These are phyloP conservation scores for Mustelus asterias DNA, from an alignment of 2,113 vertebrate species.

Conservation along the genomic window DNA sequence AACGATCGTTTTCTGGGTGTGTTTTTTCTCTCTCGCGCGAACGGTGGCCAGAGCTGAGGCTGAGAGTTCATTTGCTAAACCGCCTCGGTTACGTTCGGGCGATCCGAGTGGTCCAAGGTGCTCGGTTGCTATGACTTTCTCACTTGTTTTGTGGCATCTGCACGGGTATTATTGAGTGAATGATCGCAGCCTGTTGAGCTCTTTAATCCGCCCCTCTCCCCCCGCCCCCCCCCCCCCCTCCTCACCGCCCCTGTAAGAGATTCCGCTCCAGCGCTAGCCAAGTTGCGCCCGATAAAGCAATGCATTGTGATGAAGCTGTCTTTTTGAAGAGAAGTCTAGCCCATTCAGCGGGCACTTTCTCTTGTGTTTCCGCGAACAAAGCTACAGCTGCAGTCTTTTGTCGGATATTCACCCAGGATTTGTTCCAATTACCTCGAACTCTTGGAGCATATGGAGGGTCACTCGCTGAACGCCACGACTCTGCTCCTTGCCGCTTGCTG, in stretches of 20 bases:
- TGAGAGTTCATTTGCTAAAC: background rate
- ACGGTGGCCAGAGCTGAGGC: background rate
- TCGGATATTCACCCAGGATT: conserved; percentile 58
- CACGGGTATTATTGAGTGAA: conserved; percentile 33
- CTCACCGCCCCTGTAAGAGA: conserved; percentile 46
- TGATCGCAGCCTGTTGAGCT: conserved; percentile 36
- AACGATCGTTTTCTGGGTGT: background rate
- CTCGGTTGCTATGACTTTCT: conserved; percentile 40
- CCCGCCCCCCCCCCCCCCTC: too few species aligned
- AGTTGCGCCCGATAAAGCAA: conserved; percentile 46
- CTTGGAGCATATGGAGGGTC: conserved; percentile 61
- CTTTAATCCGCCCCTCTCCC: conserved; percentile 43
- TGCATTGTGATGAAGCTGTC: conserved; percentile 47
- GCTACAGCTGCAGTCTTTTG: conserved; percentile 65
- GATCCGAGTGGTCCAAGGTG: background rate
- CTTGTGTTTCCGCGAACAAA: conserved; percentile 54
- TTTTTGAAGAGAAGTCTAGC: conserved; percentile 39
- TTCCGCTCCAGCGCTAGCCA: conserved; percentile 41
- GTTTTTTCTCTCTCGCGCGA: background rate
- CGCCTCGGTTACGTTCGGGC: background rate
- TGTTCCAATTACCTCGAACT: conserved; percentile 57
- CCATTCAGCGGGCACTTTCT: conserved; percentile 39
- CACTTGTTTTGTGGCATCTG: conserved; percentile 37
- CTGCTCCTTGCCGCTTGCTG: conserved; percentile 41
- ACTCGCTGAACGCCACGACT: conserved; percentile 43